phyloP scores from a whole-genome alignment of 2,888 invertebrate species.

The Liodrosophila aerea region DNA sequence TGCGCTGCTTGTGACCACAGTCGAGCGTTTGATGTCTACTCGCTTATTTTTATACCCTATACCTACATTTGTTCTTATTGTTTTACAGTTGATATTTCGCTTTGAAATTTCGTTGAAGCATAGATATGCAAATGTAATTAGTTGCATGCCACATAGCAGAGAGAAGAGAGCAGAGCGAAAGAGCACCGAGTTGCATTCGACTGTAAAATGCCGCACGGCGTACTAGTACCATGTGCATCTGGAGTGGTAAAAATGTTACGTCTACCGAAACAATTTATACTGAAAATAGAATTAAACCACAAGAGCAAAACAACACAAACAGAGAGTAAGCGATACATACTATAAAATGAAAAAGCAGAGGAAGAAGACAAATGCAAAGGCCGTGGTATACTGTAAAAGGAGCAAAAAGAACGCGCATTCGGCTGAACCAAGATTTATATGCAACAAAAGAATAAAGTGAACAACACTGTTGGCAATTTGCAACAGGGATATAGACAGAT shows the following conservation, averaged over 20 bases:
- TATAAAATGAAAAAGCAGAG: slow-evolving; percentile 23
- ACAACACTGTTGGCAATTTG: slow-evolving; percentile 1
- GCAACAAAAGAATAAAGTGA: slow-evolving; percentile 58
- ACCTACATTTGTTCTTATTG: no score
- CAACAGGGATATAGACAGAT: neutral
- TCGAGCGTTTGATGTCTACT: slow-evolving; percentile 53
- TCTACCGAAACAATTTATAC: slow-evolving; percentile 79
- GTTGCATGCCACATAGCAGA: slow-evolving; percentile 75
- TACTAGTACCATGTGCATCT: slow-evolving; percentile 19
- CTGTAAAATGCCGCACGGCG: slow-evolving; percentile 34
- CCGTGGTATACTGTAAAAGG: slow-evolving; percentile 7
- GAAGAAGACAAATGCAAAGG: slow-evolving; percentile 50
- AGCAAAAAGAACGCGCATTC: slow-evolving; percentile 47
- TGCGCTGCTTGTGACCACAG: slow-evolving; percentile 73
- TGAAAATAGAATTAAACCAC: slow-evolving; percentile 80
- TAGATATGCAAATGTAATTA: slow-evolving; percentile 82
- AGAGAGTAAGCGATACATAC: slow-evolving; percentile 33
- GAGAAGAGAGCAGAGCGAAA: slow-evolving; percentile 14
- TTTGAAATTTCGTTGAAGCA: slow-evolving; percentile 52
- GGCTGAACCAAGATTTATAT: slow-evolving; percentile 78
- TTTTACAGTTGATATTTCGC: slow-evolving; percentile 12
- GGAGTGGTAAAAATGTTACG: slow-evolving; percentile 70
- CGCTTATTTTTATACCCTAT: no score
- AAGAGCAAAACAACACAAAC: slow-evolving; percentile 69
- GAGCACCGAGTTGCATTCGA: slow-evolving; percentile 51